Evolutionary conservation across 1,140 invertebrate genomes (phyloP).

Genomic region (Armadillidium nasatum): DNA sequence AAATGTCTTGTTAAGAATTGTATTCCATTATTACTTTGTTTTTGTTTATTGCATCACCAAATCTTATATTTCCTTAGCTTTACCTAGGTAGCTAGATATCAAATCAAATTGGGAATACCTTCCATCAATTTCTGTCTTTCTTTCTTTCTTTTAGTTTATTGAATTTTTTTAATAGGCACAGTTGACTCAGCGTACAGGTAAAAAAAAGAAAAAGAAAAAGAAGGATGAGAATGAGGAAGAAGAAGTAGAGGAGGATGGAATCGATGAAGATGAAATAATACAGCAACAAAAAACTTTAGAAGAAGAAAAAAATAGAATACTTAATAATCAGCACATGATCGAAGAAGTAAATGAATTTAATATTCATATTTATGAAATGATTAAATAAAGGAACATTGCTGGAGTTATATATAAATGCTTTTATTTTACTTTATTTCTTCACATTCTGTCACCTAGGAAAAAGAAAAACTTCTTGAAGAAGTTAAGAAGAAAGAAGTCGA

Average conservation of each 20-base stretch:
- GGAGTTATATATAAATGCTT: no score
- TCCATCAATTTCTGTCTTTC: background rate
- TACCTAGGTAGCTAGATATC: background rate
- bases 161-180: conserved; percentile 31
- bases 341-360: conserved; percentile 49
- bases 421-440: no score
- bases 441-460: conserved; percentile 45
- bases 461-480: conserved; percentile 59
- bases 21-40: no score
- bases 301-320: conserved; percentile 55
- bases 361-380: no score
- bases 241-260: conserved; percentile 44
- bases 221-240: background rate
- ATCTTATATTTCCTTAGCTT: no score
- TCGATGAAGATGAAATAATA: conserved; percentile 46
- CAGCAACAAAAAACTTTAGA: conserved; percentile 55
- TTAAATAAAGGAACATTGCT: no score
- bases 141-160: background rate
- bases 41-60: no score
- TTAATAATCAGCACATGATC: conserved; percentile 55
- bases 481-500: conserved; percentile 58
- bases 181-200: conserved; percentile 34
- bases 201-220: conserved; percentile 41
- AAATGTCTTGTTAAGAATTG: no score
- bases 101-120: background rate